Evolutionary conservation across 1,140 invertebrate species (phyloP).

Genomic region (Zophobas morio): DNA sequence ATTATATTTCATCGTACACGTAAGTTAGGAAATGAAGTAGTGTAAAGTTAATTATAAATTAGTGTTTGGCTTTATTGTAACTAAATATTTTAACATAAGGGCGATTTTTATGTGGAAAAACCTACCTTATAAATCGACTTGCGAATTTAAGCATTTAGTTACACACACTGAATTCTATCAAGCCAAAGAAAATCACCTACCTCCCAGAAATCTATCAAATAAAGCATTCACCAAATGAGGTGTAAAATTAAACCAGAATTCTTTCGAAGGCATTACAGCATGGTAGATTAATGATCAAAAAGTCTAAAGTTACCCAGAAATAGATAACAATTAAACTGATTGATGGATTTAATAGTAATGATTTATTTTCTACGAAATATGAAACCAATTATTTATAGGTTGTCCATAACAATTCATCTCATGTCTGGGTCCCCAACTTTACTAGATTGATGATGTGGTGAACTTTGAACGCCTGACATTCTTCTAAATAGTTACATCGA

Average conservation of each 20-base stretch:
- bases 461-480: slow-evolving; percentile 39
- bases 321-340: slow-evolving; percentile 43
- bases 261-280: slow-evolving; percentile 4
- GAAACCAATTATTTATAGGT: slow-evolving; percentile 45
- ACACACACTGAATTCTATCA: no score
- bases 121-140: no score
- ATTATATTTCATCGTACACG: no score
- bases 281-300: slow-evolving; percentile 42
- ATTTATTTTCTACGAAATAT: slow-evolving; percentile 40
- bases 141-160: no score
- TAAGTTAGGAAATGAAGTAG: no score
- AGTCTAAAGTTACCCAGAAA: slow-evolving; percentile 27
- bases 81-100: no score
- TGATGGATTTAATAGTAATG: slow-evolving; percentile 39
- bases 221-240: slow-evolving; percentile 32
- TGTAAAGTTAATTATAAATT: no score
- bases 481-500: slow-evolving; percentile 40
- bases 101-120: no score
- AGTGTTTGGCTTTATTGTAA: no score
- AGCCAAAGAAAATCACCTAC: slow-evolving; percentile 11
- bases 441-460: slow-evolving; percentile 35
- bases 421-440: slow-evolving; percentile 14
- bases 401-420: slow-evolving; percentile 25
- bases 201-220: slow-evolving; percentile 24
- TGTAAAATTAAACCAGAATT: slow-evolving; percentile 41